phyloP scores from a whole-genome alignment of 1,140 invertebrate genomes.

The Drosophila yakuba region DNA sequence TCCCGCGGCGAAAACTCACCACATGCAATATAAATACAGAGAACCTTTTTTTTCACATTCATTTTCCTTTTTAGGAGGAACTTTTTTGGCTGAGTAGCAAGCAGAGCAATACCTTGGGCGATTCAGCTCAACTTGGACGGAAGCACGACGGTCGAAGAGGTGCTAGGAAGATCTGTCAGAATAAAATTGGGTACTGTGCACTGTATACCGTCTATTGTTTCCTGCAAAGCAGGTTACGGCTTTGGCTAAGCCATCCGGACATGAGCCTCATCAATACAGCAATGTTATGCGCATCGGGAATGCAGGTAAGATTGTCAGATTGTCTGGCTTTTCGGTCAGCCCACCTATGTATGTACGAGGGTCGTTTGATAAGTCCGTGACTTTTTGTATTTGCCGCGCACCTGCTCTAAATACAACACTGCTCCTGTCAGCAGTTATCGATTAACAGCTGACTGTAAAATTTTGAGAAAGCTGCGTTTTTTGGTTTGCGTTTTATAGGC shows the following conservation, averaged over 20 bases:
- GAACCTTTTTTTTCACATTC: constrained; percentile 20
- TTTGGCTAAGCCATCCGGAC: constrained; percentile 32
- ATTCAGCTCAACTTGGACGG: constrained; percentile 5
- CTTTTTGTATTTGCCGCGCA: too few relatives aligned
- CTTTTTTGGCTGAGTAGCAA: constrained; percentile 26
- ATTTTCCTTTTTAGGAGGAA: constrained; percentile 3
- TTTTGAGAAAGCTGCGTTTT: too few relatives aligned
- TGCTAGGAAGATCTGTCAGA: constrained; percentile 13
- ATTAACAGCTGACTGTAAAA: too few relatives aligned
- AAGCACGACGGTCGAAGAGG: constrained; percentile 33
- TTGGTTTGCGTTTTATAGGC: too few relatives aligned
- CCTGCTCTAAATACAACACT: too few relatives aligned
- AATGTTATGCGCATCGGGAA: constrained; percentile 46
- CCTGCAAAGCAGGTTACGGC: constrained; percentile 15
- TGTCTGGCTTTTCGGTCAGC: constrained; percentile 6
- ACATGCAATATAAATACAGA: constrained; percentile 64
- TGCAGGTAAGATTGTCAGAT: constrained; percentile 50
- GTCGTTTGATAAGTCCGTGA: too few relatives aligned
- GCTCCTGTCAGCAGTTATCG: too few relatives aligned
- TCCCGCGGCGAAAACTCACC: constrained; percentile 3
- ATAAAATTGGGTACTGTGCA: constrained; percentile 18
- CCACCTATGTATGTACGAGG: neutral
- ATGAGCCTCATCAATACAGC: constrained; percentile 49
- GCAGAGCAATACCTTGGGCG: constrained; percentile 24
- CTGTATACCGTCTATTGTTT: constrained; percentile 51